Evolutionary conservation across 2,888 invertebrate species (phyloP), one percentile per base, ranked within the genome.

Genomic region (Spialia ferax): DNA sequence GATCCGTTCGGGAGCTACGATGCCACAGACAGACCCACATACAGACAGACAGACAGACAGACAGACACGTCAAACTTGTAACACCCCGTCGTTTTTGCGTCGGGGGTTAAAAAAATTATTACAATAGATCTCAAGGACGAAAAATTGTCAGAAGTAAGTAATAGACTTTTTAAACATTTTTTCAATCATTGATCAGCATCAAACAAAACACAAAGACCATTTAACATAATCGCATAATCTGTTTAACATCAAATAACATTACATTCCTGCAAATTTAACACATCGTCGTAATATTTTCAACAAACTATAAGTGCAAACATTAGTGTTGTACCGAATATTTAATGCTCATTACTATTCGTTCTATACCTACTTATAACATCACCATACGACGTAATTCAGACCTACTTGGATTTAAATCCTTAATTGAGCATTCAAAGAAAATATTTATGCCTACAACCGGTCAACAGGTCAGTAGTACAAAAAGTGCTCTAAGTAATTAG

Each of bases 231-330:
- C 70, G 71, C 71, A 72, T 72, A 71, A 77, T 73, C 56, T 77
- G 72, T 79, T 75, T 75, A 73, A 73, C 69, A 69, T 70, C 75
- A 81, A 84, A 86, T 78, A 85, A 79, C 76, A 74, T 82, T 71
- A 80, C 81, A 87, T 87, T 82, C 83, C 82, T 75, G 74, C 73
- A 80, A 77, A 82, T 81, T 86, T 87, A 84, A 83, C 88, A 88
- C 79, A 77, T 85, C 73, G 79, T 74, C 77, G 87, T 75, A 80
- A 88, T 68, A 80, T 86, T 86, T 87, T 82, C 80, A 78, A 83
- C 85, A 86, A 87, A 89, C 86, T 79, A 73, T 77, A 68, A 73
- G 65, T 54, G 82, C 84, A 89, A 89, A 90, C 77, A 87, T 76
- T 78, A 73, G 69, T 79, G 76, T 76, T 78, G 79, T 82, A 78